A percentile compares a stretch with the other conserved stretches of the same genome.
These are phyloP conservation scores for Peromyscus polionotus DNA, from an alignment of 2,113 vertebrate genomes.

Conservation along the genomic window DNA sequence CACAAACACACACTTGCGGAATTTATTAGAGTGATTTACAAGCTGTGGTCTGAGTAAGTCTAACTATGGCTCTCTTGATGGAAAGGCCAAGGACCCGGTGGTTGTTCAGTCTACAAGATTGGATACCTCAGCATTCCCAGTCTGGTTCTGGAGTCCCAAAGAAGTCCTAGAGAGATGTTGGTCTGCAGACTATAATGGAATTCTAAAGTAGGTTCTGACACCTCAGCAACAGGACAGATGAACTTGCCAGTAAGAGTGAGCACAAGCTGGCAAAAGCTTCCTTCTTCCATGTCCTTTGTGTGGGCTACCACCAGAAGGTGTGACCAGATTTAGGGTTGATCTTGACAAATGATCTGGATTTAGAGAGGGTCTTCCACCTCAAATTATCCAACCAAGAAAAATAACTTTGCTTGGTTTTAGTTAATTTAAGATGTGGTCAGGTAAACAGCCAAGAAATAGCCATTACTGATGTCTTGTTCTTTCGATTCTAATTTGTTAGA, in stretches of 20 bases:
- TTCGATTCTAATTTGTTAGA: not conserved
- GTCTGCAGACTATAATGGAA: not conserved
- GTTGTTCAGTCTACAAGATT: not conserved
- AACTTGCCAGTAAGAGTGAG: not conserved
- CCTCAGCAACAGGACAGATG: not conserved
- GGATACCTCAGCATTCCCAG: not conserved
- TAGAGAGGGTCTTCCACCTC: not conserved
- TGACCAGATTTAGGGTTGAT: not conserved
- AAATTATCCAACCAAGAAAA: not conserved
- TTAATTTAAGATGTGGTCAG: not conserved
- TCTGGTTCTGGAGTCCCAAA: not conserved
- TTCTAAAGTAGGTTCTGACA: not conserved
- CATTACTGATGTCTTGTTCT: not conserved
- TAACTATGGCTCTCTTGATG: not conserved
- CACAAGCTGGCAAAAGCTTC: not conserved
- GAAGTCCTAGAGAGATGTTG: not conserved
- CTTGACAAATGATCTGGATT: not conserved
- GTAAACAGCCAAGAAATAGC: not conserved
- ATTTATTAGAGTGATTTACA: not conserved
- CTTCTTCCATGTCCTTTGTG: not conserved
- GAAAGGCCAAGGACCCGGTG: not conserved
- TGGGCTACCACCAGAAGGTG: not conserved
- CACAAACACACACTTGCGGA: not conserved
- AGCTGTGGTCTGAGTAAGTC: not conserved
- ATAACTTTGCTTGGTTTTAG: not conserved